phyloP scores from a whole-genome alignment of 2,113 vertebrate species.

The Progne subis region DNA sequence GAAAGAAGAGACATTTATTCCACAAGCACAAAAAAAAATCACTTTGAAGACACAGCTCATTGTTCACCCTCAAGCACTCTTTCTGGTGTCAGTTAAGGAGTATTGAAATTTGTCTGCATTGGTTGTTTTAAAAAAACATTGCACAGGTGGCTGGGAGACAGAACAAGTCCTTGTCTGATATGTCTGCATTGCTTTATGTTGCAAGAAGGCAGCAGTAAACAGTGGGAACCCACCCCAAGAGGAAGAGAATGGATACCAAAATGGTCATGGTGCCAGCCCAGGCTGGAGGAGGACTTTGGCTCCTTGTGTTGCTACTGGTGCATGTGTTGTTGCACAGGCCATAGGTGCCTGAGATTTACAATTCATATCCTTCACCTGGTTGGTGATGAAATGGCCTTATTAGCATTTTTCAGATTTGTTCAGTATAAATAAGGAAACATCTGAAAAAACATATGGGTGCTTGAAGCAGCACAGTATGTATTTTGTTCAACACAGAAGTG shows the following conservation, averaged over 20 bases:
- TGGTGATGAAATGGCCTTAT: background rate
- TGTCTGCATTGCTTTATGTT: background rate
- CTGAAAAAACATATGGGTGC: background rate
- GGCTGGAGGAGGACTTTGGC: background rate
- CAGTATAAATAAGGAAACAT: background rate
- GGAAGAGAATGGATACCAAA: background rate
- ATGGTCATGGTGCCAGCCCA: background rate
- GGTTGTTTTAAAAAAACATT: background rate
- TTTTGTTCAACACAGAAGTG: background rate
- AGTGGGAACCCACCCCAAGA: background rate
- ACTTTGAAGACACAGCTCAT: slow-evolving; percentile 20
- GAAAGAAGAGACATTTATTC: slow-evolving; percentile 11
- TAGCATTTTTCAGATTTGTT: background rate
- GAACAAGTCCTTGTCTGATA: background rate
- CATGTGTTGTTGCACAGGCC: background rate
- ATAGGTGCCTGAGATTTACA: background rate
- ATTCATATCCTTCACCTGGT: background rate
- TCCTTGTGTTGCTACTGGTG: background rate
- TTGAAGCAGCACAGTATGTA: background rate
- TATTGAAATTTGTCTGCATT: slow-evolving; percentile 15
- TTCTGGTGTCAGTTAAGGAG: slow-evolving; percentile 1
- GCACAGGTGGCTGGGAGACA: background rate
- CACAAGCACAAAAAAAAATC: background rate
- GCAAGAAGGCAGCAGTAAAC: background rate
- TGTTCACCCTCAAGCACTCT: slow-evolving; percentile 18